Evolutionary conservation across 2,888 invertebrate species (phyloP), one percentile per base, ranked within the genome.

Genomic region (Gastracanthus pulcherrimus): DNA sequence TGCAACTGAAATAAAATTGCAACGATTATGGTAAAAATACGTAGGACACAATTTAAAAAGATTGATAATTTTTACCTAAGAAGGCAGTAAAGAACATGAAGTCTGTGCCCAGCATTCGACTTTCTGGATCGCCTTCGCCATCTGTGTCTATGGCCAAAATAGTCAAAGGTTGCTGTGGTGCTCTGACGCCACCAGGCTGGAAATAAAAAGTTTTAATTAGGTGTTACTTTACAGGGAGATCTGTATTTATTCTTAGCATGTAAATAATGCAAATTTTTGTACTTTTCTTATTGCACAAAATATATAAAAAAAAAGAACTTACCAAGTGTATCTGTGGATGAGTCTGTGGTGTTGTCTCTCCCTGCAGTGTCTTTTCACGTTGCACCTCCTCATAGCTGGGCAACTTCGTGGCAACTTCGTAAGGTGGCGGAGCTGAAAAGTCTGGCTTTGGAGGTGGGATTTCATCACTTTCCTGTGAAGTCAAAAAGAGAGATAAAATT

Each of bases 371-470:
- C 90, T 98, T 98, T 89, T 97, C 96, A 86, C 96, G 93, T 91
- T 98, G 97, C 71, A 98, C 98, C 91, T 98, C 98, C 91, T 98
- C 98, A 90, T 98, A 98, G 16, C 97, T 96, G 5, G 97, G 98
- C 88, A 98, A 92, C 92, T 97, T 97, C 34, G 96, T 95, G 84
- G 95, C 96, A 80, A 96, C 95, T 91, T 97, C 97, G 88, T 98
- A 98, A 0, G 97, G 97, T 1, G 98, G 98, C 81, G 97, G 97
- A 64, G 97, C 97, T 55, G 96, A 96, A 89, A 96, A 97, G 89
- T 97, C 97, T 1, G 95, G 94, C 89, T 95, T 96, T 0, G 97
- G 97, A 6, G 97, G 97, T 64, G 96, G 96, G 88, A 97, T 94
- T 83, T 96, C 95, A 83, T 94, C 94, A 55, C 84, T 86, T 19